These are phyloP conservation scores for Lucilia sericata DNA, from an alignment of 1,140 invertebrate genomes.

Conservation along the genomic window DNA sequence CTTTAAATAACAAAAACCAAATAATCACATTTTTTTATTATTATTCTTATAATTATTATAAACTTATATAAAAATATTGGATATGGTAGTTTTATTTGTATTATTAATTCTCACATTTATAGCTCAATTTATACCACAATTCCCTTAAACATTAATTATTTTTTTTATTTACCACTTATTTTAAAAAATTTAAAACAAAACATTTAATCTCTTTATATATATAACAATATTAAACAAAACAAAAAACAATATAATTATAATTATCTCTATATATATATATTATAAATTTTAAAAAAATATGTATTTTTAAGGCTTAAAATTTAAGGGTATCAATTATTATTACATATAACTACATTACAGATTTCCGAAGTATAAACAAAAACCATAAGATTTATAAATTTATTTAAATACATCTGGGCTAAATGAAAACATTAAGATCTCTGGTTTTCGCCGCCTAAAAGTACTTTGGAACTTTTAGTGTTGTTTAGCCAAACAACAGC, in stretches of 20 bases:
- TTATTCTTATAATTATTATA: too few species aligned
- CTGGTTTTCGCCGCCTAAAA: background rate
- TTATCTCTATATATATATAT: background rate
- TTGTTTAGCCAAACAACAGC: background rate
- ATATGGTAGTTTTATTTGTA: too few species aligned
- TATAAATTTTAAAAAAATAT: background rate
- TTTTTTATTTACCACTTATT: background rate
- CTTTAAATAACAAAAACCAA: background rate
- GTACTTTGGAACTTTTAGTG: background rate
- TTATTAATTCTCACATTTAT: too few species aligned
- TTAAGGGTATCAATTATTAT: background rate
- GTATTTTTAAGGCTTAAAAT: background rate
- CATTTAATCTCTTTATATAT: background rate
- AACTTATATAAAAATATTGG: too few species aligned
- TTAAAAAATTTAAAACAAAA: background rate
- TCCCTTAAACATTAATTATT: too few species aligned
- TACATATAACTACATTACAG: background rate
- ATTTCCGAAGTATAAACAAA: background rate
- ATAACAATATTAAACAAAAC: background rate
- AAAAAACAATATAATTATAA: background rate
- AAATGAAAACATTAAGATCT: slow-evolving; percentile 6
- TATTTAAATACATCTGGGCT: background rate
- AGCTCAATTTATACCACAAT: too few species aligned
- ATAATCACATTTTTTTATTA: too few species aligned
- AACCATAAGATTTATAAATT: background rate